Evolutionary conservation across 1,140 invertebrate species (phyloP), one percentile per base, ranked within the genome.

Genomic region (Wasmannia auropunctata): DNA sequence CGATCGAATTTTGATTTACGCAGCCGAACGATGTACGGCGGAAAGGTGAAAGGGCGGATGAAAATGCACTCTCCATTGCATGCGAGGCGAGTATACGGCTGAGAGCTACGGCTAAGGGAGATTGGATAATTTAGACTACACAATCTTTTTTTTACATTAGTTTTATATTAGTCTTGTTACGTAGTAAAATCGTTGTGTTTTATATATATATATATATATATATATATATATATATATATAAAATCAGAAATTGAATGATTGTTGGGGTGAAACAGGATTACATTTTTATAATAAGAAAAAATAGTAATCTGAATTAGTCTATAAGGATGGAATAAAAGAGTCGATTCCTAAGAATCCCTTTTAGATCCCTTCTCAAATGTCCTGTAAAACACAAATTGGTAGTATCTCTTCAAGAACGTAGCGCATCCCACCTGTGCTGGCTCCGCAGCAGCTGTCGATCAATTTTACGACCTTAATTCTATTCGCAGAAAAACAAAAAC

Each of bases 351-450:
- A 67, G 63, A 58, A 67, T 67, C 22, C 1, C 5, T 67, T 67
- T 19, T 67, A 8, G 63, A 43, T 22, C 16, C 67, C 60, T 65
- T 72, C 87, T 88, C 63, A 34, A 56, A 40, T 51, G 46, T 74
- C 84, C 19, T 34, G 11, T 43, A 75, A 80, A 86, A 51, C 76
- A 86, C 85, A 90, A 90, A 90, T 90, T 90, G 79, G 77, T 84
- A 28, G 51, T 62, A 67, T 54, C 31, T 69, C 31, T 63, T 28
- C 46, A 67, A 8, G 5, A 72, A 65, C 58, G 49, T 16, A 2
- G 54, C 63, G 80, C 63, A 25, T 34, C 62, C 81, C 88, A 85
- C 46, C 88, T 90, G 88, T 74, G 81, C 43, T n/a, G 62, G 62
- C n/a, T 83, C 74, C 79, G 28, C 34, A 25, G 56, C 89, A 90